A percentile compares a stretch with the other conserved stretches of the same genome.
phyloP scores from a whole-genome alignment of 1,140 invertebrate genomes.

The Panulirus ornatus region DNA sequence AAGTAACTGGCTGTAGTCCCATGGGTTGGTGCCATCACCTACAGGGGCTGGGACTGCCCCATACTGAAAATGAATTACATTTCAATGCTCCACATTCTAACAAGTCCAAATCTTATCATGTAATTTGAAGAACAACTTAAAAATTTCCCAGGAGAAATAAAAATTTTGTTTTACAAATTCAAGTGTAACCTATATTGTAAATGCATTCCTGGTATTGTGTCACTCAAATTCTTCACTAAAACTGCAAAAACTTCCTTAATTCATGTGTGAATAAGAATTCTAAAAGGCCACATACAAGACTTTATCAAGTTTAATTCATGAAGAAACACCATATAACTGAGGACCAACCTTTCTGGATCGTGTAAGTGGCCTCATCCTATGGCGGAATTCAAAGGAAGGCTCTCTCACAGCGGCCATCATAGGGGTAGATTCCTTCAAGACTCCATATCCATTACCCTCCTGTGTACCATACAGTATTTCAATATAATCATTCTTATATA shows the following conservation, averaged over 20 bases:
- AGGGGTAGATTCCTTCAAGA: too few species aligned
- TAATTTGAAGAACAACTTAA: neutral
- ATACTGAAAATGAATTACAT: slow-evolving; percentile 23
- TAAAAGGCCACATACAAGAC: neutral
- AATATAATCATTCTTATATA: too few species aligned
- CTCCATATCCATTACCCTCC: too few species aligned
- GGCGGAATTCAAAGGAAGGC: neutral
- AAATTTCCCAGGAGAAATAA: neutral
- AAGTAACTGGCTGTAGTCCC: slow-evolving; percentile 60
- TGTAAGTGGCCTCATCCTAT: neutral
- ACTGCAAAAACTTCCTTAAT: too few species aligned
- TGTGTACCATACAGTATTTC: too few species aligned
- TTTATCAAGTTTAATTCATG: neutral
- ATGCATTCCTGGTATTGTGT: too few species aligned
- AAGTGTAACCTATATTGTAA: too few species aligned
- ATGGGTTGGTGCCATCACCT: slow-evolving; percentile 55
- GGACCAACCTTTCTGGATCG: neutral
- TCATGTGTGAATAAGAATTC: neutral
- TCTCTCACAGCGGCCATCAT: too few species aligned
- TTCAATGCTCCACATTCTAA: neutral
- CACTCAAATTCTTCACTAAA: too few species aligned
- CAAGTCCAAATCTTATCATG: neutral
- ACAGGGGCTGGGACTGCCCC: slow-evolving; percentile 52
- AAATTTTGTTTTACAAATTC: too few species aligned
- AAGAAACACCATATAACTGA: neutral